Evolutionary conservation across 2,888 invertebrate species (phyloP).

Genomic region (Asteroscopus sphinx): DNA sequence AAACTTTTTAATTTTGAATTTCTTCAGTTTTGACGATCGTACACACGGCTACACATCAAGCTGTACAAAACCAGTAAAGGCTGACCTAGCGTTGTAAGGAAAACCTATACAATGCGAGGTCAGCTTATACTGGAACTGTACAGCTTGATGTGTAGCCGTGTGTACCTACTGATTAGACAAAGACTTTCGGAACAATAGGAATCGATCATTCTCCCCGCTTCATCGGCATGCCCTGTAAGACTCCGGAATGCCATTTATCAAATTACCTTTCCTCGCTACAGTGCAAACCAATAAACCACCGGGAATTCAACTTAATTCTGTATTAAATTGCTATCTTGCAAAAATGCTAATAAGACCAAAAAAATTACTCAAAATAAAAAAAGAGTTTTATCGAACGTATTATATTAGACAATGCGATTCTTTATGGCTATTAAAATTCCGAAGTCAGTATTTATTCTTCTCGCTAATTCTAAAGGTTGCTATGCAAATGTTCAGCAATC

Average conservation of each 20-base stretch:
- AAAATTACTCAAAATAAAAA: conserved; percentile 19
- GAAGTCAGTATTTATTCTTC: conserved; percentile 50
- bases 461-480: conserved; percentile 30
- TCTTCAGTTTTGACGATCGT: no score
- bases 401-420: conserved; percentile 50
- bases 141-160: no score
- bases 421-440: conserved; percentile 52
- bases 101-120: no score
- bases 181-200: conserved; percentile 9
- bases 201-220: conserved; percentile 2
- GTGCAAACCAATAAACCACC: conserved; percentile 14
- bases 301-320: conserved; percentile 25
- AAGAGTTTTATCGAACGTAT: conserved; percentile 36
- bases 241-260: conserved; percentile 29
- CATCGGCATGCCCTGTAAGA: conserved; percentile 13
- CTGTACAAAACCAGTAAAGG: no score
- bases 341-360: conserved; percentile 29
- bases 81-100: no score
- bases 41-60: no score
- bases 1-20: no score
- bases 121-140: no score
- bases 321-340: conserved; percentile 39
- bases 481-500: conserved; percentile 27
- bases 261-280: conserved; percentile 27
- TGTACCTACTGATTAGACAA: no score